phyloP scores from a whole-genome alignment of 1,140 invertebrate genomes.

The Drosophila bifasciata region DNA sequence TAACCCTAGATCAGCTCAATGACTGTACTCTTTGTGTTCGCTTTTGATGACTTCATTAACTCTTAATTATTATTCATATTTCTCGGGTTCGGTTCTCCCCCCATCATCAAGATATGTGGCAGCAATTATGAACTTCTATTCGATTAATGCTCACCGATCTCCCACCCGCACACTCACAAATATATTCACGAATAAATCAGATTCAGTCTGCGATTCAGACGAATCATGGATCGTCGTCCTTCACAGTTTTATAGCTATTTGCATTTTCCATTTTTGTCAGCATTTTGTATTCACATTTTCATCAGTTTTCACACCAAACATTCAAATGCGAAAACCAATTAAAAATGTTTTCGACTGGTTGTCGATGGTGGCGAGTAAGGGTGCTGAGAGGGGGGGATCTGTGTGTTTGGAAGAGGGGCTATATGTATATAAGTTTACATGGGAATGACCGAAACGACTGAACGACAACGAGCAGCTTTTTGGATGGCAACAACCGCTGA shows the following conservation, averaged over 20 bases:
- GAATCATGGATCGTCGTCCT: constrained; percentile 22
- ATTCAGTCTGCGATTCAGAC: constrained; percentile 27
- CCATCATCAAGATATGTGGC: background rate
- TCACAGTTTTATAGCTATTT: constrained; percentile 43
- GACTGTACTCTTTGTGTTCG: no score
- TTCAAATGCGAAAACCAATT: constrained; percentile 72
- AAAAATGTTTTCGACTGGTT: constrained; percentile 59
- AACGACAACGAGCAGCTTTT: constrained; percentile 15
- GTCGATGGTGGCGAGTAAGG: constrained; percentile 16
- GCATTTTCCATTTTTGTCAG: constrained; percentile 50
- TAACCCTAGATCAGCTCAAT: no score
- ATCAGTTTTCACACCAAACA: constrained; percentile 71
- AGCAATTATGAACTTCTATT: constrained; percentile 41
- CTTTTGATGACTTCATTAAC: constrained; percentile 38
- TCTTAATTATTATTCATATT: constrained; percentile 47
- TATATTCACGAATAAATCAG: constrained; percentile 48
- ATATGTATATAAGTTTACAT: constrained; percentile 51
- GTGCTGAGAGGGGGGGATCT: background rate
- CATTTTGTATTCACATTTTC: constrained; percentile 28
- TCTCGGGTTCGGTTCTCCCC: constrained; percentile 27
- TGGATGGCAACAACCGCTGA: constrained; percentile 17
- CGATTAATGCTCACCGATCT: constrained; percentile 36
- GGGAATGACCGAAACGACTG: constrained; percentile 59
- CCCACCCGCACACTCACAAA: constrained; percentile 29
- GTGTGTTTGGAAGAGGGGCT: no score